phyloP scores from a whole-genome alignment of 30 jellyfish, hydroid and myxozoan species.

The Cassiopea andromeda region DNA sequence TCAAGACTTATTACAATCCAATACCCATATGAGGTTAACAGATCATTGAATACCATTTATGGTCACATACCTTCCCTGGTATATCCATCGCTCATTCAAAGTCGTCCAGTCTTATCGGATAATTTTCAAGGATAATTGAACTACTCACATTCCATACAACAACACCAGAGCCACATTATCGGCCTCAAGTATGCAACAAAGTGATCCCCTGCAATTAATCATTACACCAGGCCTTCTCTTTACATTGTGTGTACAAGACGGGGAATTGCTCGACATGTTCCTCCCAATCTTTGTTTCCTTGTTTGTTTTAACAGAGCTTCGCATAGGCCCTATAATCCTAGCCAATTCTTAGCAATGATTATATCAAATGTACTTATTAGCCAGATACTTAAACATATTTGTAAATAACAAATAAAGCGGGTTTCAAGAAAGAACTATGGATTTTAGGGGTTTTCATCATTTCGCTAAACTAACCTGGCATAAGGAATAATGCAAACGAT shows the following conservation, averaged over 20 bases:
- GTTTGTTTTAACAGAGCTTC: constrained; percentile 21
- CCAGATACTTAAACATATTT: background rate
- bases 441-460: background rate
- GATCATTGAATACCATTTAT: background rate
- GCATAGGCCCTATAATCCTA: constrained; percentile 60
- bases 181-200: background rate
- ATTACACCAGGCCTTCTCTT: background rate
- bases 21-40: too few relatives aligned
- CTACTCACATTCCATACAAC: constrained; percentile 1
- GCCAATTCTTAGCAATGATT: constrained; percentile 13
- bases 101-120: background rate
- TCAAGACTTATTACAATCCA: too few relatives aligned
- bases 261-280: background rate
- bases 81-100: background rate
- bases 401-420: background rate
- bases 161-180: background rate
- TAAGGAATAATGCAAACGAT: background rate
- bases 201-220: background rate
- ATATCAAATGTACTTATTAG: background rate
- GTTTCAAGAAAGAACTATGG: background rate
- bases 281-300: constrained; percentile 41
- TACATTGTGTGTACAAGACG: background rate
- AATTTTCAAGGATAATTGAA: background rate
- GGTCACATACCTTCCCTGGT: background rate
- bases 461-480: background rate